Evolutionary conservation across 1,140 invertebrate genomes (phyloP).

Genomic region (Cotesia typhae): DNA sequence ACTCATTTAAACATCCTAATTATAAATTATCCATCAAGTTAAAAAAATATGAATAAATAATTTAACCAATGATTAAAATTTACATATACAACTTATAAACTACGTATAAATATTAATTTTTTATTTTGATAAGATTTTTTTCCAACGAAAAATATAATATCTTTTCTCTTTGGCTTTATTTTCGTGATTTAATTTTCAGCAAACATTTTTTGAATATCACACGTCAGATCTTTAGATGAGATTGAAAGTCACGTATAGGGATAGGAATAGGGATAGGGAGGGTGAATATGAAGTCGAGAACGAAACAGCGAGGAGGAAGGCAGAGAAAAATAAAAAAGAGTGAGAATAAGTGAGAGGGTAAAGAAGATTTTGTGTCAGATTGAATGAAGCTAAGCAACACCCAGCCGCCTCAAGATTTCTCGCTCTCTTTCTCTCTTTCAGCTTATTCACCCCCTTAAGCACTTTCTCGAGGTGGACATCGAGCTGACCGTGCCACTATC

Average conservation of each 20-base stretch:
- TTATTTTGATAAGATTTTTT: background rate
- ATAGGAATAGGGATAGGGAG: background rate
- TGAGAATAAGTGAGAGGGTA: slow-evolving; percentile 12
- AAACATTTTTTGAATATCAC: slow-evolving; percentile 7
- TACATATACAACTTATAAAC: too few species aligned
- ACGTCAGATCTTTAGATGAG: slow-evolving; percentile 9
- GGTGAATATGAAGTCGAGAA: slow-evolving; percentile 23
- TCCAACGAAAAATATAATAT: background rate
- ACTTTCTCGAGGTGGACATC: slow-evolving; percentile 49
- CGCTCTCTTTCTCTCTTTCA: slow-evolving; percentile 39
- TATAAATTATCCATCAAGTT: too few species aligned
- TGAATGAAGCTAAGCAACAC: slow-evolving; percentile 60
- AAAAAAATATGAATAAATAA: too few species aligned
- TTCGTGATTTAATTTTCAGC: background rate
- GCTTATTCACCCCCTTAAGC: slow-evolving; percentile 39
- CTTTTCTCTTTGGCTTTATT: background rate
- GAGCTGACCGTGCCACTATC: slow-evolving; percentile 59
- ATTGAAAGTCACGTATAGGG: slow-evolving; percentile 26
- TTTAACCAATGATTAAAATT: too few species aligned
- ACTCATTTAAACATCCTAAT: too few species aligned
- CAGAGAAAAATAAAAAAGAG: slow-evolving; percentile 12
- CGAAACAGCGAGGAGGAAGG: background rate
- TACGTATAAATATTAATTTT: too few species aligned
- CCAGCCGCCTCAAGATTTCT: slow-evolving; percentile 44
- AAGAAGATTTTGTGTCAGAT: slow-evolving; percentile 48